Percentiles rank a stretch among this genome's conserved stretches.
These are phyloP conservation scores for Ichneumon xanthorius DNA, from an alignment of 2,888 invertebrate species.

Conservation along the genomic window DNA sequence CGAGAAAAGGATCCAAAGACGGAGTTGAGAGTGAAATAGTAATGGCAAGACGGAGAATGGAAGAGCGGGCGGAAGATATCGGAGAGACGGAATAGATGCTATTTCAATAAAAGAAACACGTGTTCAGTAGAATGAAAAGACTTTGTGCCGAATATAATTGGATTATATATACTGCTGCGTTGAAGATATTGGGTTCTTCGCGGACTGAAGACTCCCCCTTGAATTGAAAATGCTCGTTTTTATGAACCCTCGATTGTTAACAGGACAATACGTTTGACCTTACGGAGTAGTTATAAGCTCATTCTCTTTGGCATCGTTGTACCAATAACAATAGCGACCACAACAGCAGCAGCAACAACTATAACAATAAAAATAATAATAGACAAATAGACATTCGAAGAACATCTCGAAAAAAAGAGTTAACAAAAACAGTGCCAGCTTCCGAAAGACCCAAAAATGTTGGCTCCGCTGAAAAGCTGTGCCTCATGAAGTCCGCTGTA, in stretches of 20 bases:
- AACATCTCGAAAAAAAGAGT: too few relatives aligned
- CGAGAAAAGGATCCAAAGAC: neutral
- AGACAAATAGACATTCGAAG: too few relatives aligned
- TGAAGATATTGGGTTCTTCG: slow-evolving; percentile 7
- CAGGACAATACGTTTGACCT: neutral
- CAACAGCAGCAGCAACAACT: neutral
- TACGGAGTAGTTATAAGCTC: neutral
- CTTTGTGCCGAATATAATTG: neutral
- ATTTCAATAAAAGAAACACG: slow-evolving; percentile 13
- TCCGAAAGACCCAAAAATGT: too few relatives aligned
- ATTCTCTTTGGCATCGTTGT: neutral
- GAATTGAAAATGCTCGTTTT: neutral
- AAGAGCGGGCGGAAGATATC: neutral
- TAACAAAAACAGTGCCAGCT: too few relatives aligned
- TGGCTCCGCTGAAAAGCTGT: neutral
- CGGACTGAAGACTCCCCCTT: too few relatives aligned
- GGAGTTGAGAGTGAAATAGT: slow-evolving; percentile 6
- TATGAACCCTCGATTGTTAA: neutral
- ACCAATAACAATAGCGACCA: neutral
- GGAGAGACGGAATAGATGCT: neutral
- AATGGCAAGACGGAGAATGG: neutral
- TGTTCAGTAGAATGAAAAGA: neutral
- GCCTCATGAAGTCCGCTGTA: neutral
- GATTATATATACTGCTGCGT: neutral
- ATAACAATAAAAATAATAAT: neutral